Conservation (phyloP, 2,113 vertebrate species). For the Dolichotis patagonum region DNA sequence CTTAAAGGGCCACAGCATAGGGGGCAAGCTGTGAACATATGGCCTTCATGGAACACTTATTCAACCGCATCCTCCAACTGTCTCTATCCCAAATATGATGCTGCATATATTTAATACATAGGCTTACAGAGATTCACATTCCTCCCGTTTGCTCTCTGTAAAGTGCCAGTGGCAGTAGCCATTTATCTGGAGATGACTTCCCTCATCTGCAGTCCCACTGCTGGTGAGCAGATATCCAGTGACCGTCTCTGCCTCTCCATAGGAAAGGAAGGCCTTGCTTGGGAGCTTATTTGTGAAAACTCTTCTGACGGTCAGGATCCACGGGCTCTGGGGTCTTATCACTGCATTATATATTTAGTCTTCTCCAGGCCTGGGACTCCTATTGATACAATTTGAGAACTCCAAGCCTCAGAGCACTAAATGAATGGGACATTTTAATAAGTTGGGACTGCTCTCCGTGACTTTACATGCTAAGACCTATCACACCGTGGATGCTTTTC, state of each 20-base stretch:
- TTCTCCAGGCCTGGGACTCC: not conserved
- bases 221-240: not conserved
- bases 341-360: not conserved
- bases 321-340: not conserved
- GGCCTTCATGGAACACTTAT: not conserved
- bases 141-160: not conserved
- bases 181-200: not conserved
- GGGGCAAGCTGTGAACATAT: not conserved
- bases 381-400: not conserved
- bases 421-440: not conserved
- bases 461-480: not conserved
- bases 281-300: not conserved
- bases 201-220: not conserved
- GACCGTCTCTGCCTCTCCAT: not conserved
- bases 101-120: not conserved
- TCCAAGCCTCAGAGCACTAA: not conserved
- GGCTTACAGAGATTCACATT: not conserved
- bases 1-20: not conserved
- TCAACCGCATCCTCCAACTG: not conserved
- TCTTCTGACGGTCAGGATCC: not conserved
- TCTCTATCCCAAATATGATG: rapidly evolving
- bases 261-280: not conserved
- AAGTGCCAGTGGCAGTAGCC: not conserved
- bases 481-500: not conserved
- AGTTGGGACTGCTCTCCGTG: not conserved